Conservation (phyloP, 2,797 vertebrate species). For the Rhabdomys pumilio region DNA sequence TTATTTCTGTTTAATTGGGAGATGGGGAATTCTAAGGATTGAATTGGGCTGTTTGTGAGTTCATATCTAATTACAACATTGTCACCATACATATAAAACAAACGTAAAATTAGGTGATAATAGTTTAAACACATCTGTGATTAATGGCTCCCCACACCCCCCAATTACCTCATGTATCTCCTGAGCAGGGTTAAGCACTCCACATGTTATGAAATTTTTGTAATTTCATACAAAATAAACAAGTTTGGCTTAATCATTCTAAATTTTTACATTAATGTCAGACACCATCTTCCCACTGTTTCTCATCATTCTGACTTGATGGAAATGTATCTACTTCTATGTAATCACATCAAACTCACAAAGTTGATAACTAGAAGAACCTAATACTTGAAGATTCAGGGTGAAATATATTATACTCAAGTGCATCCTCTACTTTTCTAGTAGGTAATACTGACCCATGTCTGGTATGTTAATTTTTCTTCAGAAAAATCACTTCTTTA, state of each 20-base stretch:
- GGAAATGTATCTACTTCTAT: neutral
- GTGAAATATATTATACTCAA: neutral
- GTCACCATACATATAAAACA: neutral
- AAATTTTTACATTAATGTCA: neutral
- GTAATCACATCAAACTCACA: neutral
- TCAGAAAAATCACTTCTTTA: neutral
- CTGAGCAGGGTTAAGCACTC: neutral
- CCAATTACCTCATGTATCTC: neutral
- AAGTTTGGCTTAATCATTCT: neutral
- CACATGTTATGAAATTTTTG: neutral
- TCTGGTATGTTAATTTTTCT: neutral
- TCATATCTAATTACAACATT: neutral
- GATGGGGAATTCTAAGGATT: neutral
- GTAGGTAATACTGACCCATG: neutral
- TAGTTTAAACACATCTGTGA: neutral
- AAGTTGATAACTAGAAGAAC: neutral
- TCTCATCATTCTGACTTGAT: neutral
- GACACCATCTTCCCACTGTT: neutral
- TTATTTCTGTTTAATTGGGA: neutral
- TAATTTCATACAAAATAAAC: slow-evolving; percentile 16
- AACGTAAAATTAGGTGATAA: neutral
- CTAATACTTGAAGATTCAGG: neutral
- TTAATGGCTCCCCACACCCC: neutral
- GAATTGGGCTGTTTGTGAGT: neutral
- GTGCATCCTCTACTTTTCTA: neutral